phyloP scores from a whole-genome alignment of 2,113 vertebrate genomes.

The Opisthocomus hoazin region DNA sequence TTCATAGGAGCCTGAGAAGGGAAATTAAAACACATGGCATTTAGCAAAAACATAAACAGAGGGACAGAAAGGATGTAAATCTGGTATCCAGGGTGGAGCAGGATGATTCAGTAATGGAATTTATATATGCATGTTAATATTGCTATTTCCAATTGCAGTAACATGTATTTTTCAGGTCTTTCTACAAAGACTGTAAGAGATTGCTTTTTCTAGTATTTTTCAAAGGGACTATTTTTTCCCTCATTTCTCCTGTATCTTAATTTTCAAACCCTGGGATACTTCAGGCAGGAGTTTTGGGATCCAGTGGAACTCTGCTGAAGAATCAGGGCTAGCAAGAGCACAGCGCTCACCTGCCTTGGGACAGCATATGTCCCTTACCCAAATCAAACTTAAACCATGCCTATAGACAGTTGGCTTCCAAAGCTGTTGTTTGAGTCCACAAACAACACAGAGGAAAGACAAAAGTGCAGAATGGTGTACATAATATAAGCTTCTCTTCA shows the following conservation, averaged over 20 bases:
- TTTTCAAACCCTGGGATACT: background rate
- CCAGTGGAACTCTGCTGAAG: background rate
- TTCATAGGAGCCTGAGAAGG: background rate
- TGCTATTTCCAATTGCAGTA: background rate
- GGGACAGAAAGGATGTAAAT: background rate
- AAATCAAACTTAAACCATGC: background rate
- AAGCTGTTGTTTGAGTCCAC: background rate
- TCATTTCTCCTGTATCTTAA: background rate
- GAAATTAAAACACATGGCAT: background rate
- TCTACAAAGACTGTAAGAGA: background rate
- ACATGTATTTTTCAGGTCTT: background rate
- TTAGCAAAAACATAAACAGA: background rate
- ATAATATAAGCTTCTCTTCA: background rate
- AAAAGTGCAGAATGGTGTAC: background rate
- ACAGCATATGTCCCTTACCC: background rate
- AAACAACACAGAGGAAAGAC: background rate
- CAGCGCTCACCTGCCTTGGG: background rate
- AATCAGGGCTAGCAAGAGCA: background rate
- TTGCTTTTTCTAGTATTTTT: background rate
- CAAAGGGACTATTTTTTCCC: background rate
- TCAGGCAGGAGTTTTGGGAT: background rate
- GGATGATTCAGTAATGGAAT: background rate
- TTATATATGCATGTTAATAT: background rate
- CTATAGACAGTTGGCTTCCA: background rate
- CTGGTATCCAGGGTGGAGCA: background rate